Evolutionary conservation across 2,113 vertebrate species (phyloP).

Genomic region (Serilophus lunatus): DNA sequence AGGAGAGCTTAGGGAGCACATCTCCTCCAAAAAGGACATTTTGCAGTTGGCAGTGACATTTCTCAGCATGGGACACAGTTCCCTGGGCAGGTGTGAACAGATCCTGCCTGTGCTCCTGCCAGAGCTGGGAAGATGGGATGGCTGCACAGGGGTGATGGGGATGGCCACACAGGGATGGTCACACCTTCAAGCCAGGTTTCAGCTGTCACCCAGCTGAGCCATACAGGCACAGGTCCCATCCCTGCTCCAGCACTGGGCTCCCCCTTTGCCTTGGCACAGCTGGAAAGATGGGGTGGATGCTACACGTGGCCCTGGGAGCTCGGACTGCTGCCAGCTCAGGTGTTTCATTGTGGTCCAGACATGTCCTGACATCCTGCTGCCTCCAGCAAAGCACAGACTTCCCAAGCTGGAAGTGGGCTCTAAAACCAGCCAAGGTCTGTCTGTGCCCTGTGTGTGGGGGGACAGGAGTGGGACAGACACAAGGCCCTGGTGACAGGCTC

Average conservation of each 20-base stretch:
- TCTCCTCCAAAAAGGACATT: background rate
- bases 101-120: background rate
- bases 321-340: background rate
- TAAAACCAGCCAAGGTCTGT: background rate
- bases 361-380: background rate
- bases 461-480: background rate
- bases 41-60: background rate
- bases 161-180: background rate
- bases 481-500: background rate
- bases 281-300: accelerated
- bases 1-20: accelerated
- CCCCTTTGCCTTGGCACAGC: accelerated
- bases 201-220: background rate
- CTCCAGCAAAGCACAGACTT: background rate
- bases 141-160: background rate
- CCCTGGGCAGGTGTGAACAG: background rate
- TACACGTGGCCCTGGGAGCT: background rate
- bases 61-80: background rate
- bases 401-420: background rate
- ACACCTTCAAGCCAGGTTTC: background rate
- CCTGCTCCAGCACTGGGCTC: background rate
- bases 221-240: background rate
- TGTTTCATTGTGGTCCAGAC: background rate
- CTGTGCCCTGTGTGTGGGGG: accelerated
- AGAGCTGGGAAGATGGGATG: background rate